Base-by-base conservation (phyloP, 2,797 vertebrate genomes). In the Cirrhinus mrigala region DNA sequence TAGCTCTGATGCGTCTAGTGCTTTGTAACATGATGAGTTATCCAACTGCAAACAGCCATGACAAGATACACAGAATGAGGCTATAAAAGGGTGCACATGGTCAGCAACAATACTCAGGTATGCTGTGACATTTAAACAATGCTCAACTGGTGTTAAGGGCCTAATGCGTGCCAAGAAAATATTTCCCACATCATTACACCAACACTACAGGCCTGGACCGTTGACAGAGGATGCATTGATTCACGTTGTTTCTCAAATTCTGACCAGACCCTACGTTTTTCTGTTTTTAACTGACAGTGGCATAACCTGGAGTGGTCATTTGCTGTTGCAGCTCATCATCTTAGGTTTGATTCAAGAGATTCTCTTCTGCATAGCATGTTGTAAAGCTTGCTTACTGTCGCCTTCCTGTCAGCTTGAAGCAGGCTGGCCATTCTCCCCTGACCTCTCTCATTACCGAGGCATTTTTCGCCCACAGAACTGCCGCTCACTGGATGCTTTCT, bases 91-190 rank as follows among this genome's bases (percentile, higher is more conserved):
- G 44, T 80, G 27, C 66, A 44, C 66, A 82, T 24, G 50, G 22
- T 29, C 29, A 24, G 50, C 22, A 71, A 71, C 80, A 82, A 70
- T 71, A 44, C 22, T 71, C 50, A 70, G 66, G 80, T 82, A 71
- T 40, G 14, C 46, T 82, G 80, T 82, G 80, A 82, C 80, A 70
- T 82, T 82, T 71, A 82, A 70, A 46, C 68, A 71, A 56, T 56
- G 80, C 50, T 82, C 66, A 44, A 44, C 66, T 82, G 29, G 68
- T 71, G 66, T 70, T 68, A 80, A 68, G 78, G 78, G 78, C 60
- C 78, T 80, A 68, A 71, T 71, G 33, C 3, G 0, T 56, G 48
- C 68, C 66, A 70, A 40, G 50, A 71, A 50, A 68, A 66, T 50
- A 80, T 68, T 80, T 80, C 78, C 24, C 20, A 68, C 78, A 80